Percentiles rank a stretch among this genome's conserved stretches.
These are phyloP conservation scores for Hystrix brachyura DNA, from an alignment of 2,113 vertebrate genomes.

Conservation along the genomic window DNA sequence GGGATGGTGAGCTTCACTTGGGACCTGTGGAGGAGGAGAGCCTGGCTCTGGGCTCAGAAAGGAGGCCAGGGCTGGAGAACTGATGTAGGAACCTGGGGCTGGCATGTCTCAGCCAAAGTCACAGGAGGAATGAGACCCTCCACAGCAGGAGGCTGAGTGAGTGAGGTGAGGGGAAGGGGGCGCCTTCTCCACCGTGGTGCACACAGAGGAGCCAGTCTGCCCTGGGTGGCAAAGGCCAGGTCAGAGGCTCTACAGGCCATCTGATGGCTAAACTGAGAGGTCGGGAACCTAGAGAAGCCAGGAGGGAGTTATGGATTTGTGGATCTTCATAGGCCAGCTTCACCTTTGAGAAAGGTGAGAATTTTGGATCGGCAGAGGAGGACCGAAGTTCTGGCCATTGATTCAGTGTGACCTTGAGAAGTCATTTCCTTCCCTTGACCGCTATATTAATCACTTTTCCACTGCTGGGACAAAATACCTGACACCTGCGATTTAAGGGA, in stretches of 20 bases:
- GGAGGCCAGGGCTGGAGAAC: background rate
- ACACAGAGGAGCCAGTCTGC: background rate
- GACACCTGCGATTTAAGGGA: background rate
- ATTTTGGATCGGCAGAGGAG: background rate
- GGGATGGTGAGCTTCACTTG: background rate
- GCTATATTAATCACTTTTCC: background rate
- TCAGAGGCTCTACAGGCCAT: too few species aligned
- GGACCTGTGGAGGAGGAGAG: background rate
- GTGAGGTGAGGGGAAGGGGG: background rate
- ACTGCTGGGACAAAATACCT: background rate
- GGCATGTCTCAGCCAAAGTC: background rate
- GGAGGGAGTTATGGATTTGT: background rate
- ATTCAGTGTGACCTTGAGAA: background rate
- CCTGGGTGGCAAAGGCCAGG: accelerated
- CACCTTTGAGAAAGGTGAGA: background rate
- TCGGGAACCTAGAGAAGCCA: background rate
- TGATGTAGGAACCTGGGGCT: background rate
- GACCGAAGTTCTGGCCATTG: background rate
- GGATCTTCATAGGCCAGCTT: background rate
- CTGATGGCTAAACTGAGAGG: background rate
- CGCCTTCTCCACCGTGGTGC: background rate
- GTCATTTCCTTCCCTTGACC: background rate
- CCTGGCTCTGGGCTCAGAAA: background rate
- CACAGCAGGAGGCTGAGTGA: background rate
- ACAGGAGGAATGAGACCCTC: too few species aligned